Evolutionary conservation across 2,113 vertebrate species (phyloP), one percentile per base, ranked within the genome.

Genomic region (Arizona elegans): DNA sequence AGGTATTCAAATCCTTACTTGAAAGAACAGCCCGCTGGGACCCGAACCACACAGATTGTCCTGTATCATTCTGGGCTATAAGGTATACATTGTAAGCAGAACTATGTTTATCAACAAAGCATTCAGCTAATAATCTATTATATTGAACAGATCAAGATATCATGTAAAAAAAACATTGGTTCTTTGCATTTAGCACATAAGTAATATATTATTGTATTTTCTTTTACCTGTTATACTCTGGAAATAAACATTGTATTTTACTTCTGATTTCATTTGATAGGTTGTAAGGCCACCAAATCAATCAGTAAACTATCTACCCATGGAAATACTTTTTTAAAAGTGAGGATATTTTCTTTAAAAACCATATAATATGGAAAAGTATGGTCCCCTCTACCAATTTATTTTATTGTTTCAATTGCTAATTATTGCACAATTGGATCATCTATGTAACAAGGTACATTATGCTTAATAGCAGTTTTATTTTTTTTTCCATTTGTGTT

Each of bases 391-490:
- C 7, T 38, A 38, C 33, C 33, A 81, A 21, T 81, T 81, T 81
- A 81, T 81, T 43, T 81, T 43, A 81, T 43, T 81, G 43, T 94
- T 90, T 59, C 94, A 88, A 47, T 33, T 90, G 90, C 50, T 75
- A 91, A 91, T 91, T 54, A 88, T 94, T 87, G 90, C 38, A 33
- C 52, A 93, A n/a, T 85, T 92, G 81, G 94, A 93, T 93, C 86
- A 91, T 0, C 0, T 94, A 94, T 91, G 70, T 91, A 91, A 75
- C 95, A 93, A 92, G 92, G 91, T 92, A 89, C 92, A 90, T 87
- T 91, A 59, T 90, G 91, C 2, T n/a, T 91, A 58, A 56, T 94
- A 94, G 91, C 91, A 94, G 91, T 91, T 94, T 47, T 93, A 94
- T 59, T 59, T 59, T 92, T 92, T 88, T 95, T 93, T 93, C 6